A percentile compares a stretch with the other conserved stretches of the same genome.
Evolutionary conservation across 1,140 invertebrate genomes (phyloP).

Genomic region (Heliconius hewitsoni): DNA sequence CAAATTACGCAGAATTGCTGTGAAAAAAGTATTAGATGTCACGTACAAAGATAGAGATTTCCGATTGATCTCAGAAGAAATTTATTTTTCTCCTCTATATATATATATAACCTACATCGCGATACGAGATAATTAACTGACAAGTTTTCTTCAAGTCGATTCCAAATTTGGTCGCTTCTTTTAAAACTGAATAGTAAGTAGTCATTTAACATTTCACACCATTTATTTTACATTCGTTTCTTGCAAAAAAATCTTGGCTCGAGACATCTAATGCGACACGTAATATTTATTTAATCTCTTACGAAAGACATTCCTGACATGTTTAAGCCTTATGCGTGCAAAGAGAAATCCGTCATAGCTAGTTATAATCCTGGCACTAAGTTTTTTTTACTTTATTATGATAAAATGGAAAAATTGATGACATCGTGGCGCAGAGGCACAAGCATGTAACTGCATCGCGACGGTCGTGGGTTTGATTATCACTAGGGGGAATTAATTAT

Average conservation of each 20-base stretch:
- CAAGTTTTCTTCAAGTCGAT: background rate
- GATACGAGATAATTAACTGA: background rate
- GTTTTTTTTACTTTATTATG: constrained; percentile 5
- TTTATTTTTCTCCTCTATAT: too few species aligned
- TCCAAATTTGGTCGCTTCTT: background rate
- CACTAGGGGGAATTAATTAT: too few species aligned
- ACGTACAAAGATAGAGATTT: too few species aligned
- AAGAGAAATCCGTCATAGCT: constrained; percentile 33
- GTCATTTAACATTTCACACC: constrained; percentile 15
- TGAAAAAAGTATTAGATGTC: too few species aligned
- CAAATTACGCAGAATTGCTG: too few species aligned
- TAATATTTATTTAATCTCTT: constrained; percentile 34
- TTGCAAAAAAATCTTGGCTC: constrained; percentile 11
- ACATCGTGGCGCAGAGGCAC: too few species aligned
- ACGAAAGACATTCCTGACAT: constrained; percentile 34
- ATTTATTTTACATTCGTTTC: constrained; percentile 9
- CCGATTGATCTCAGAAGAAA: too few species aligned
- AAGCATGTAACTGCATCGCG: too few species aligned
- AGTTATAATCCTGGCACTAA: background rate
- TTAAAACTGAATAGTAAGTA: background rate
- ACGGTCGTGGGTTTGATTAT: too few species aligned
- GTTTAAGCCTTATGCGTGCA: constrained; percentile 33
- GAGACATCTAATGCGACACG: constrained; percentile 26
- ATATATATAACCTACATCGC: background rate
- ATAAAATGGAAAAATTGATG: background rate